Base-by-base conservation (phyloP, 1,140 invertebrate species). In the Eriosoma lanigerum region DNA sequence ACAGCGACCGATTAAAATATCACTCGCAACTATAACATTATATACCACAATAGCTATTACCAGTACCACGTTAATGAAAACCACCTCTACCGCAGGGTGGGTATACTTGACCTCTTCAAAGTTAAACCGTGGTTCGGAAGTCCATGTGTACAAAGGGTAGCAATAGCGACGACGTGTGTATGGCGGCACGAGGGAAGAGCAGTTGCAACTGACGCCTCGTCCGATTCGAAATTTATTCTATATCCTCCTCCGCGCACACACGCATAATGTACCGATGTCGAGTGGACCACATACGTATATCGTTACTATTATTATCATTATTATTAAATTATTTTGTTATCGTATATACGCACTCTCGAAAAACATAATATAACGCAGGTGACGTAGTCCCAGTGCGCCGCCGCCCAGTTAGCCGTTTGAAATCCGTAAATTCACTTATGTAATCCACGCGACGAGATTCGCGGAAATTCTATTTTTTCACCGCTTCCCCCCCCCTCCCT, bases 1-100 rank as follows among this genome's bases (percentile, higher is more conserved):
- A 72, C 38, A 26, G 21, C n/a, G 38, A 78, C 75, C 75, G 75
- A 78, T 78, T 78, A 78, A 62, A 78, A 78, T 60, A 78, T 62
- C 54, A 15, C 46, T 10, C 24, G 68, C 19, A 32, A 60, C 19
- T 76, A 15, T 54, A 54, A n/a, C n/a, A n/a, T n/a, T 54, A 54
- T 54, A 54, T 54, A n/a, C n/a, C 15, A 54, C n/a, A 2, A 15
- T 15, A 4, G 1, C 12, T 17, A 68, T 17, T 58, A 9, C 10
- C 38, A 4, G 5, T 52, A 72, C 32, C 29, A 52, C 70, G 50
- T 17, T 46, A 68, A 68, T 68, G 66, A 48, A 68, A 68, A 68
- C 66, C 66, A 48, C 66, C 44, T 24, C 44, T 12, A 9, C 12
- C 12, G 9, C 17, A 48, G 4, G 8, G 6, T 8, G 21, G 19